Percentiles rank a stretch among this genome's conserved stretches.
These are phyloP conservation scores for Megalonaias nervosa DNA, from an alignment of 1,140 invertebrate species.

Conservation along the genomic window DNA sequence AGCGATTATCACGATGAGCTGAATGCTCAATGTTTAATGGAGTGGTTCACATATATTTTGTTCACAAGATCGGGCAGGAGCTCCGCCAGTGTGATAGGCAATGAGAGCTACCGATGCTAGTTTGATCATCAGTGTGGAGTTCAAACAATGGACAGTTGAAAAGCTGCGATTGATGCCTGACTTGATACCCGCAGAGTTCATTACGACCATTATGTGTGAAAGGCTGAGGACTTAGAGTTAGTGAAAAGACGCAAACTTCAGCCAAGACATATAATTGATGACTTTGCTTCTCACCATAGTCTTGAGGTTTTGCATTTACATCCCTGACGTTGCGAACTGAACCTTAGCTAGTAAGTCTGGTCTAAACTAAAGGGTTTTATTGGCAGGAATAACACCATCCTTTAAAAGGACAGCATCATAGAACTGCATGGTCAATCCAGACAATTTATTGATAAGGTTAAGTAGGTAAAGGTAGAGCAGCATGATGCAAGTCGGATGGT, in stretches of 20 bases:
- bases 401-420: neutral
- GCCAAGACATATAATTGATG: constrained; percentile 5
- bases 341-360: neutral
- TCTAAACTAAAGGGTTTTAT: neutral
- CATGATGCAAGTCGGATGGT: no score
- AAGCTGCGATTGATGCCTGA: neutral
- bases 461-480: no score
- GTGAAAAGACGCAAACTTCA: neutral
- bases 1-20: no score
- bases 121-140: no score
- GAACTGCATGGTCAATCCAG: neutral
- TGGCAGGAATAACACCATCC: neutral
- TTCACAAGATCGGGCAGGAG: no score
- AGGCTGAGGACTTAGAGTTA: neutral
- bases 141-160: no score
- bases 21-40: no score
- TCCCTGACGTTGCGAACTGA: neutral
- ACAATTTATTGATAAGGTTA: no score
- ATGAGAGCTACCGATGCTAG: no score
- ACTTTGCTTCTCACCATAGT: neutral
- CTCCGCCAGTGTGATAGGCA: no score
- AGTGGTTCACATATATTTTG: no score
- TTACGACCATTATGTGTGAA: neutral
- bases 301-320: constrained; percentile 1
- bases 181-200: neutral